Percentiles rank a stretch among this genome's conserved stretches.
These are phyloP conservation scores for Chionis minor DNA, from an alignment of 2,113 vertebrate genomes.

Conservation along the genomic window DNA sequence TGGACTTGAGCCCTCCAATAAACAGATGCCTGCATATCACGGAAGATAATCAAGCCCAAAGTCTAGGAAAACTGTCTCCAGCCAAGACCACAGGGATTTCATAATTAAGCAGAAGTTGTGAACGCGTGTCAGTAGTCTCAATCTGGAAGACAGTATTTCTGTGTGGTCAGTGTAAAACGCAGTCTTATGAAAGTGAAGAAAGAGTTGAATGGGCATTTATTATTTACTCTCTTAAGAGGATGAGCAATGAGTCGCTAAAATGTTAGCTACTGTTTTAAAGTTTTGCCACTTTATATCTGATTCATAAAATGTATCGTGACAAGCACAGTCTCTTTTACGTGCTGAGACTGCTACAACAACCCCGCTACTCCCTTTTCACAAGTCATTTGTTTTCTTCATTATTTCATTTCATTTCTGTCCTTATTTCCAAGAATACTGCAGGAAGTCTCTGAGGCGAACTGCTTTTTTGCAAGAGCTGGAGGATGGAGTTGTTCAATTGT, in stretches of 20 bases:
- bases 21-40: not conserved
- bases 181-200: not conserved
- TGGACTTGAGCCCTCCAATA: not conserved
- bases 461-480: not conserved
- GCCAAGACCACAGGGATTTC: not conserved
- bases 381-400: not conserved
- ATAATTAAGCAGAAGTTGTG: not conserved
- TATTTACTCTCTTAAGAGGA: not conserved
- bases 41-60: not conserved
- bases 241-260: not conserved
- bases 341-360: not conserved
- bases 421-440: not conserved
- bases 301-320: not conserved
- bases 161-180: not conserved
- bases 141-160: not conserved
- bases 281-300: not conserved
- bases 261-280: not conserved
- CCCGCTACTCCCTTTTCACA: not conserved
- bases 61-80: constrained; percentile 8
- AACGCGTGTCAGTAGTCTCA: not conserved
- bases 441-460: not conserved
- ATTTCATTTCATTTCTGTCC: not conserved
- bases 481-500: not conserved
- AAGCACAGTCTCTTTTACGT: not conserved
- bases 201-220: not conserved